Evolutionary conservation across 2,113 vertebrate genomes (phyloP).

Genomic region (Gila orcuttii): DNA sequence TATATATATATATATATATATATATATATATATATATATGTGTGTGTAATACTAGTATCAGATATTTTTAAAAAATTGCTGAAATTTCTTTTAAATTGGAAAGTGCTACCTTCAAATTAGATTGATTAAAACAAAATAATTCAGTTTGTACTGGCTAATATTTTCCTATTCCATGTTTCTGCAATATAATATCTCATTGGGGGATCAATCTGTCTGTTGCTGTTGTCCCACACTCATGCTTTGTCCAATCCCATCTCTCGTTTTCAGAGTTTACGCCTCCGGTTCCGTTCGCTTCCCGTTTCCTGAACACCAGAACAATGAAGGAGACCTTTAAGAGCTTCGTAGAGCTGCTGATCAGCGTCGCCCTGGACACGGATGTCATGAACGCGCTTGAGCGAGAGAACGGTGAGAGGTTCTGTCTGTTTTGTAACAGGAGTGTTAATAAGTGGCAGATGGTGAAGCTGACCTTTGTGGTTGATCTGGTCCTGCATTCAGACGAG

Average conservation of each 20-base stretch:
- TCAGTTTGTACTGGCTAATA: background rate
- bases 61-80: background rate
- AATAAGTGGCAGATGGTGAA: background rate
- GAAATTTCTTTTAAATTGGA: background rate
- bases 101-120: background rate
- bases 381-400: conserved; percentile 90
- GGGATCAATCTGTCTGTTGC: background rate
- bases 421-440: background rate
- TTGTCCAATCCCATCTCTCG: background rate
- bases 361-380: conserved; percentile 89
- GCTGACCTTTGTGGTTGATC: conserved; percentile 6
- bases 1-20: too few relatives aligned
- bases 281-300: conserved; percentile 84
- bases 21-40: too few relatives aligned
- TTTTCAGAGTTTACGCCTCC: conserved; percentile 82
- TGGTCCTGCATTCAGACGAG: conserved; percentile 80
- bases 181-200: background rate
- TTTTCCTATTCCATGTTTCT: background rate
- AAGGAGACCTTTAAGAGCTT: conserved; percentile 97
- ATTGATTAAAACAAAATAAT: background rate
- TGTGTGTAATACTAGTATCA: background rate
- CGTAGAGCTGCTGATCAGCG: conserved; percentile 92
- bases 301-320: conserved; percentile 95
- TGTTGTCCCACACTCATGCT: background rate
- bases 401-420: conserved; percentile 78